A percentile compares a stretch with the other conserved stretches of the same genome.
Evolutionary conservation across 1,140 invertebrate species (phyloP).

Genomic region (Drosophila aff.): DNA sequence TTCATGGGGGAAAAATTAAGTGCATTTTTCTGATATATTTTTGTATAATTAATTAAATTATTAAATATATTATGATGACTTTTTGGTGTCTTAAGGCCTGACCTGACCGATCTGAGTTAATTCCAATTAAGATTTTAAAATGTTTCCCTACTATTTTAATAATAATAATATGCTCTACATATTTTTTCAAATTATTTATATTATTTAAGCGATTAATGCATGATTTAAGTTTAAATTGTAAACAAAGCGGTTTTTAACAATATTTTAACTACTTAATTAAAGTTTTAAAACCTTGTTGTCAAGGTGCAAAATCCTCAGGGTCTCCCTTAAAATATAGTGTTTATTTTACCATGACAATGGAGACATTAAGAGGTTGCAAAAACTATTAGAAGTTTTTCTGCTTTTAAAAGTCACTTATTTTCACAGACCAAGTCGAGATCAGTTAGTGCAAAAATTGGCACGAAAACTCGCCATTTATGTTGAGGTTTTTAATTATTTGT

Average conservation of each 20-base stretch:
- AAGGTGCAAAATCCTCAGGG: neutral
- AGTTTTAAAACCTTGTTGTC: neutral
- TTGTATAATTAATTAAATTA: too few relatives aligned
- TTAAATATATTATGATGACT: too few relatives aligned
- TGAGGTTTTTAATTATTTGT: conserved; percentile 6
- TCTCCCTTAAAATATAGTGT: neutral
- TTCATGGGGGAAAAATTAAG: neutral
- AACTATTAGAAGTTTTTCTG: neutral
- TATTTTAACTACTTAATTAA: neutral
- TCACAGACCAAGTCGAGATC: conserved; percentile 1
- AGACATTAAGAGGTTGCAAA: neutral
- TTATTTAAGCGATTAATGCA: neutral
- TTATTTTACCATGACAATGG: conserved; percentile 2
- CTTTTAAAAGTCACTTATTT: conserved; percentile 10
- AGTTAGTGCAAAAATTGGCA: conserved; percentile 7
- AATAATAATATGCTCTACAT: neutral
- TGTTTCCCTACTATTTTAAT: neutral
- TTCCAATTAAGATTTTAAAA: too few relatives aligned
- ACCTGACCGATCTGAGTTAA: too few relatives aligned
- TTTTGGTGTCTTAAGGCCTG: too few relatives aligned
- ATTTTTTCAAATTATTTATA: neutral
- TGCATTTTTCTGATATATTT: too few relatives aligned
- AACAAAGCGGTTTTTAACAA: neutral
- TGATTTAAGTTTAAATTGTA: too few relatives aligned
- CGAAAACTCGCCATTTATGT: conserved; percentile 3